A percentile compares a stretch with the other conserved stretches of the same genome.
phyloP scores from a whole-genome alignment of 2,113 vertebrate species.

The Platycercus adscitus region DNA sequence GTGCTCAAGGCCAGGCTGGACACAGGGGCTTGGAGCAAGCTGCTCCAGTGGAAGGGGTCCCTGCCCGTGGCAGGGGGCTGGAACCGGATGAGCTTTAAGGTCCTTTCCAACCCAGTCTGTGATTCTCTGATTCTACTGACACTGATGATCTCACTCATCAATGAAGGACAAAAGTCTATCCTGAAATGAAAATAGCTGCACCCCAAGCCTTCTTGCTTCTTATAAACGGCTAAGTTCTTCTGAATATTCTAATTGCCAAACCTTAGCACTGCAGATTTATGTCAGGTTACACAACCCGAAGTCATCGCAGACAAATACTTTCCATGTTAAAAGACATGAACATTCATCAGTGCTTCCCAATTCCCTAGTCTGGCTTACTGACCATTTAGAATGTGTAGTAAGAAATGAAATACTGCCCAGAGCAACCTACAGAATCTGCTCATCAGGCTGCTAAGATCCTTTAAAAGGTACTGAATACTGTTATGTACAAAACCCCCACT shows the following conservation, averaged over 20 bases:
- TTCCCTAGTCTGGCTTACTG: background rate
- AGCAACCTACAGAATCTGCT: background rate
- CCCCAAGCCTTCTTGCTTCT: background rate
- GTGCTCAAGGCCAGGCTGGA: background rate
- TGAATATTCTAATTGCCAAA: background rate
- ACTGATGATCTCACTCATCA: rapidly evolving
- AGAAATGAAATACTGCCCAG: background rate
- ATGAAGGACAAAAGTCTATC: rapidly evolving
- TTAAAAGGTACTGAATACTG: background rate
- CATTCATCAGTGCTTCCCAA: background rate
- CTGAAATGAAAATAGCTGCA: background rate
- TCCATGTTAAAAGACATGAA: background rate
- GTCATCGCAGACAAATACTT: background rate
- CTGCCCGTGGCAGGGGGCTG: background rate
- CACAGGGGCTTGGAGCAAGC: background rate
- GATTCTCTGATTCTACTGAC: background rate
- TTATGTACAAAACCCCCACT: background rate
- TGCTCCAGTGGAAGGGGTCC: background rate
- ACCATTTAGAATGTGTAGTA: background rate
- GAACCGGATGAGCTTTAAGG: background rate
- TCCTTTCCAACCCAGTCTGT: background rate
- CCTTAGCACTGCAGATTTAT: background rate
- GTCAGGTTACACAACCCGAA: background rate
- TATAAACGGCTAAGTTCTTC: background rate
- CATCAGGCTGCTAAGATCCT: background rate